Conservation (phyloP, 1,140 invertebrate species). For the Trichonephila clavipes region DNA sequence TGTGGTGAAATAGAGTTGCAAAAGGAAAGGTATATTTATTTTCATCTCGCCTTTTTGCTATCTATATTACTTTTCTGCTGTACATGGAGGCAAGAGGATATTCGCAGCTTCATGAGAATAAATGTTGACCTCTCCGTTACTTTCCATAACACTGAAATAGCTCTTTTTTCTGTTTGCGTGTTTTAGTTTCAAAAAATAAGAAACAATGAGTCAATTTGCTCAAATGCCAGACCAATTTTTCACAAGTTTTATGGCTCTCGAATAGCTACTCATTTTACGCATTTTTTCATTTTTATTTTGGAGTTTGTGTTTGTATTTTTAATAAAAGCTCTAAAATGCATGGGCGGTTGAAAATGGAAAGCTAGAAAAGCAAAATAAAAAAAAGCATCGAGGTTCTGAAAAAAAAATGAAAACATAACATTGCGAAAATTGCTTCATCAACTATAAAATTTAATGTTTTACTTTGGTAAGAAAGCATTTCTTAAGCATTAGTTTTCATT, state of each 20-base stretch:
- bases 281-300: neutral
- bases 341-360: neutral
- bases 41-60: constrained; percentile 46
- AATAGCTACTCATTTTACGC: constrained; percentile 12
- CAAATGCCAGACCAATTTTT: constrained; percentile 22
- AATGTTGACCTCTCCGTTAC: constrained; percentile 1
- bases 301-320: constrained; percentile 2
- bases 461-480: constrained; percentile 45
- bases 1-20: neutral
- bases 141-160: neutral
- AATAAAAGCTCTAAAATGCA: constrained; percentile 41
- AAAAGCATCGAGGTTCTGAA: neutral
- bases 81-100: neutral
- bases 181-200: neutral
- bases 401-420: constrained; percentile 44
- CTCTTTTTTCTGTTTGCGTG: neutral
- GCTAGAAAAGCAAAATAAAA: neutral
- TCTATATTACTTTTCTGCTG: constrained; percentile 35
- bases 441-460: constrained; percentile 70
- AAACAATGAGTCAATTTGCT: constrained; percentile 40
- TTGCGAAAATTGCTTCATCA: constrained; percentile 64
- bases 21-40: constrained; percentile 62
- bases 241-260: constrained; percentile 28
- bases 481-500: constrained; percentile 1
- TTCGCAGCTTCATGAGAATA: constrained; percentile 43